Conservation (phyloP, 2,797 vertebrate genomes). For the Setipinna tenuifilis region DNA sequence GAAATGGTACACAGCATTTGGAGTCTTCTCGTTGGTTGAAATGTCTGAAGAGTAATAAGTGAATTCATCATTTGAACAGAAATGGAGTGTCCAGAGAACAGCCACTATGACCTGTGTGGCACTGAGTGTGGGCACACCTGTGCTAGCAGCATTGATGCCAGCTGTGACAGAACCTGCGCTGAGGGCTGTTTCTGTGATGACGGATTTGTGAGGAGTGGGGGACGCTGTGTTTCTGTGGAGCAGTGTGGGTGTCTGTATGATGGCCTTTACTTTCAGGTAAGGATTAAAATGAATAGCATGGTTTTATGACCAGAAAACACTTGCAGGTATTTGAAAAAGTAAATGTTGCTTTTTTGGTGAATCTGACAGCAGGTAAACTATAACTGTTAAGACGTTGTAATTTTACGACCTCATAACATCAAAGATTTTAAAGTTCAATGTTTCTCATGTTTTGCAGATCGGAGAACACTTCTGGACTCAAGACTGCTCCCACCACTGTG, state of each 20-base stretch:
- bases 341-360: no score
- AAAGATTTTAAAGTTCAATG: not conserved
- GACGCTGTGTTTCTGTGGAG: slow-evolving; percentile 61
- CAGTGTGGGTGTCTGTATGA: slow-evolving; percentile 67
- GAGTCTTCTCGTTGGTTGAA: not conserved
- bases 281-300: no score
- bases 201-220: slow-evolving; percentile 64
- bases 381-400: no score
- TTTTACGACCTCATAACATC: no score
- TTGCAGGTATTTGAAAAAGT: no score
- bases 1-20: not conserved
- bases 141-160: slow-evolving; percentile 56
- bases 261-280: slow-evolving; percentile 67
- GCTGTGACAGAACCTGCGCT: slow-evolving; percentile 62
- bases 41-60: not conserved
- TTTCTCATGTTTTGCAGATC: slow-evolving; percentile 46
- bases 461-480: slow-evolving; percentile 66
- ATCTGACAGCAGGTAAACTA: not conserved
- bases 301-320: no score
- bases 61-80: slow-evolving; percentile 44
- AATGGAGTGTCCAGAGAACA: slow-evolving; percentile 62
- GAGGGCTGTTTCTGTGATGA: slow-evolving; percentile 74
- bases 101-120: slow-evolving; percentile 75
- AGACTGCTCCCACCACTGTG: slow-evolving; percentile 60
- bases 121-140: slow-evolving; percentile 68